These are phyloP conservation scores for Drosophila barbarae DNA, from an alignment of 2,888 invertebrate genomes.

Conservation along the genomic window DNA sequence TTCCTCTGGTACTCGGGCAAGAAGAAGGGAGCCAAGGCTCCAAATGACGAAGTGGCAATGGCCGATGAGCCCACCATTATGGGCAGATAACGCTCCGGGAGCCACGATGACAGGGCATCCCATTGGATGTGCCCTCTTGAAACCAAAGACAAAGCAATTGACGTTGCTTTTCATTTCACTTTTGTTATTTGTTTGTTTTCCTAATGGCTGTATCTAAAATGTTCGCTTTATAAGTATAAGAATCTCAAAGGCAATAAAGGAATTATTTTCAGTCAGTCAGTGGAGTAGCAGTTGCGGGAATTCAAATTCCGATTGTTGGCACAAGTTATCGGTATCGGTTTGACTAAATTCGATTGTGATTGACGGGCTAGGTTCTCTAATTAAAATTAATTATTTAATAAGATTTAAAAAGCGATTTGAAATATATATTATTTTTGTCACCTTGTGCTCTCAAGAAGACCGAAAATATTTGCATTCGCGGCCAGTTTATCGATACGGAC, in stretches of 20 bases:
- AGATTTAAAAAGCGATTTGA: background rate
- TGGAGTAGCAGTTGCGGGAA: background rate
- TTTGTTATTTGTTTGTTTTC: constrained; percentile 69
- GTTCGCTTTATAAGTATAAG: constrained; percentile 40
- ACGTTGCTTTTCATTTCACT: constrained; percentile 46
- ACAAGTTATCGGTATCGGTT: background rate
- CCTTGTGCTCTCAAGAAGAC: background rate
- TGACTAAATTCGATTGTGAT: background rate
- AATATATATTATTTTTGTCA: background rate
- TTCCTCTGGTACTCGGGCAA: constrained; percentile 92
- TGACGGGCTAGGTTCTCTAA: background rate
- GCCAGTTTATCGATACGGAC: background rate
- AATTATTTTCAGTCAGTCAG: constrained; percentile 31
- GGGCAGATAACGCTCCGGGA: constrained; percentile 80
- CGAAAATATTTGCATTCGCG: background rate
- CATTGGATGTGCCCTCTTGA: constrained; percentile 3
- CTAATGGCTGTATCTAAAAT: constrained; percentile 50
- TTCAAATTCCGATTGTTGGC: constrained; percentile 1
- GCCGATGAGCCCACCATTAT: constrained; percentile 92
- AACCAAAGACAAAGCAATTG: constrained; percentile 62
- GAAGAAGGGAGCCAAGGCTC: constrained; percentile 90
- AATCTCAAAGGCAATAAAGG: constrained; percentile 50
- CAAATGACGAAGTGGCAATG: constrained; percentile 90
- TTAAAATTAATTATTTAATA: background rate
- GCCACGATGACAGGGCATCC: constrained; percentile 1